Conservation (phyloP, 2,113 vertebrate species). For the Marmota flaviventris region DNA sequence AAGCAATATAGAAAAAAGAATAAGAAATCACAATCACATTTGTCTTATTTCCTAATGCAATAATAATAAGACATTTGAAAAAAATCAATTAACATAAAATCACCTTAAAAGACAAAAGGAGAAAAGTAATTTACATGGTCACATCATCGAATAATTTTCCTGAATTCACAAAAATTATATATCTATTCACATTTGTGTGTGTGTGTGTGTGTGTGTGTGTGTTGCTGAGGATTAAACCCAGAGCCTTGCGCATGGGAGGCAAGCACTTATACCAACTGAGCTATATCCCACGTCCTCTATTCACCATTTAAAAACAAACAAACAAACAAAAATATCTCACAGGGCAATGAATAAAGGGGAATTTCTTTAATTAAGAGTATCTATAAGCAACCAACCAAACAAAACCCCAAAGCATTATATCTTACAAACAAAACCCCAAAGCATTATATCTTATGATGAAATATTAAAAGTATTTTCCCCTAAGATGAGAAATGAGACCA, state of each 20-base stretch:
- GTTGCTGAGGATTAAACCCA: too few species aligned
- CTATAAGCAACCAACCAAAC: neutral
- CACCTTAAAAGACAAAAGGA: neutral
- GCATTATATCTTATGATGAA: neutral
- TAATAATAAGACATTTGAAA: too few species aligned
- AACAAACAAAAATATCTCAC: neutral
- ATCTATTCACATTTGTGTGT: neutral
- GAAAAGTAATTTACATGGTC: neutral
- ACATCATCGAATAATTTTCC: neutral
- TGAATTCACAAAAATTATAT: conserved; percentile 28
- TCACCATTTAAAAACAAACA: conserved; percentile 12
- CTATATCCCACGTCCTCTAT: too few species aligned
- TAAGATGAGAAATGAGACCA: neutral
- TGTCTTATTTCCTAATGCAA: too few species aligned
- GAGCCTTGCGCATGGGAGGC: too few species aligned
- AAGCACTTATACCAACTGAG: too few species aligned
- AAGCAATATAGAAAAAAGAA: too few species aligned
- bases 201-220: too few species aligned
- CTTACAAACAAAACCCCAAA: conserved; percentile 2
- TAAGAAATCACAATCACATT: too few species aligned
- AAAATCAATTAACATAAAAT: neutral
- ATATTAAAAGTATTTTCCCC: neutral
- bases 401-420: neutral
- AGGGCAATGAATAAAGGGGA: neutral
- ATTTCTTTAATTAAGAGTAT: neutral